Conservation (phyloP, 1,140 invertebrate genomes). For the Carposina sasakii region DNA sequence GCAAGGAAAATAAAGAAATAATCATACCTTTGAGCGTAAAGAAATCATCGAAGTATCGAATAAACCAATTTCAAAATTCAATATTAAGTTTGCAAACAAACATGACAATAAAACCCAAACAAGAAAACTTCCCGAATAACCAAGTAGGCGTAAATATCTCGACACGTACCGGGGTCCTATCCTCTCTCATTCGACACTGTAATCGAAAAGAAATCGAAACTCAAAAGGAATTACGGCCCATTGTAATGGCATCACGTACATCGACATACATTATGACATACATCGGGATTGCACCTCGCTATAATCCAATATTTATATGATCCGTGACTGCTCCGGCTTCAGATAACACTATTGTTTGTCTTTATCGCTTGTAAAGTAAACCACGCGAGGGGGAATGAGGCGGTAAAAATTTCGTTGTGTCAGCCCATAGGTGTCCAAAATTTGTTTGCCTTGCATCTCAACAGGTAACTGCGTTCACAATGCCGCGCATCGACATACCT, state of each 20-base stretch:
- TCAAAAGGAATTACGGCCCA: conserved; percentile 44
- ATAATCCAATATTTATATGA: conserved; percentile 70
- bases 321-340: conserved; percentile 46
- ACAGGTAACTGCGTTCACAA: conserved; percentile 66
- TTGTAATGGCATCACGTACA: conserved; percentile 71
- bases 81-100: too few relatives aligned
- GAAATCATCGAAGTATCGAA: too few relatives aligned
- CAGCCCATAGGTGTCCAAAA: conserved; percentile 37
- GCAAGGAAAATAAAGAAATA: too few relatives aligned
- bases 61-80: too few relatives aligned
- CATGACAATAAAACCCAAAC: conserved; percentile 31
- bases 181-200: conserved; percentile 14
- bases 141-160: conserved; percentile 53
- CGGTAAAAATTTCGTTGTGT: conserved; percentile 19
- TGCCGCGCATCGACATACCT: conserved; percentile 61
- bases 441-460: conserved; percentile 54
- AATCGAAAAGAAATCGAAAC: conserved; percentile 63
- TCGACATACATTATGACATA: conserved; percentile 69
- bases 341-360: conserved; percentile 29
- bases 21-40: too few relatives aligned
- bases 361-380: too few relatives aligned
- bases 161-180: conserved; percentile 39
- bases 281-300: conserved; percentile 65
- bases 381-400: conserved; percentile 19
- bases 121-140: conserved; percentile 42